phyloP scores from a whole-genome alignment of 2,113 vertebrate species.

The Corythaixoides concolor region DNA sequence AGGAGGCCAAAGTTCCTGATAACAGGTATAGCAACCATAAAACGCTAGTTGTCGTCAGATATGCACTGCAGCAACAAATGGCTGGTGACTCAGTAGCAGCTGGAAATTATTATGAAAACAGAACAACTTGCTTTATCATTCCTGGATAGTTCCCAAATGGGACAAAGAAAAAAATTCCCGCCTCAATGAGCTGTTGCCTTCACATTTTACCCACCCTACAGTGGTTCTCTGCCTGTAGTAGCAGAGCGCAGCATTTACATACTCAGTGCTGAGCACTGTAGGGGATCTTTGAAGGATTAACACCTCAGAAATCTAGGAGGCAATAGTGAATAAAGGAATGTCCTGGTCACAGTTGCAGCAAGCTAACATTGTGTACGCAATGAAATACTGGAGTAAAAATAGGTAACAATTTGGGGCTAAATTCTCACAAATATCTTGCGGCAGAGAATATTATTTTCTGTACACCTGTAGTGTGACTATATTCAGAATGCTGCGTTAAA shows the following conservation, averaged over 20 bases:
- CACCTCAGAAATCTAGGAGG: background rate
- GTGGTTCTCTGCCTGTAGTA: accelerated
- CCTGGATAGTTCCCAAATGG: background rate
- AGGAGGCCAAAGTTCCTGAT: background rate
- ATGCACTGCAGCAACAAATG: background rate
- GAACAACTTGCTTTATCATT: background rate
- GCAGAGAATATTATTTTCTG: background rate
- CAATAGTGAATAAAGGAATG: background rate
- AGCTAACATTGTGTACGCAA: accelerated
- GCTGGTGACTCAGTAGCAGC: background rate
- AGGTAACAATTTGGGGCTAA: background rate
- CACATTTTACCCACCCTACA: background rate
- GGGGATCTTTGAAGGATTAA: background rate
- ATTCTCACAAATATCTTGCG: background rate
- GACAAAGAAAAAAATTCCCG: background rate
- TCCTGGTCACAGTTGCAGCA: background rate
- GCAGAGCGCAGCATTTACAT: background rate
- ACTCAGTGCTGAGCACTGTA: accelerated
- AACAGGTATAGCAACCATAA: background rate
- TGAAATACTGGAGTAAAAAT: background rate
- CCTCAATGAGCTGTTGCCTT: background rate
- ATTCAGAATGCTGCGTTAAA: background rate
- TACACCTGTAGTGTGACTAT: background rate
- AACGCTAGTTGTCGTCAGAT: background rate
- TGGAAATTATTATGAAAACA: background rate